Evolutionary conservation across 2,888 invertebrate genomes (phyloP), one percentile per base, ranked within the genome.

Genomic region (Diplolepis rosae): DNA sequence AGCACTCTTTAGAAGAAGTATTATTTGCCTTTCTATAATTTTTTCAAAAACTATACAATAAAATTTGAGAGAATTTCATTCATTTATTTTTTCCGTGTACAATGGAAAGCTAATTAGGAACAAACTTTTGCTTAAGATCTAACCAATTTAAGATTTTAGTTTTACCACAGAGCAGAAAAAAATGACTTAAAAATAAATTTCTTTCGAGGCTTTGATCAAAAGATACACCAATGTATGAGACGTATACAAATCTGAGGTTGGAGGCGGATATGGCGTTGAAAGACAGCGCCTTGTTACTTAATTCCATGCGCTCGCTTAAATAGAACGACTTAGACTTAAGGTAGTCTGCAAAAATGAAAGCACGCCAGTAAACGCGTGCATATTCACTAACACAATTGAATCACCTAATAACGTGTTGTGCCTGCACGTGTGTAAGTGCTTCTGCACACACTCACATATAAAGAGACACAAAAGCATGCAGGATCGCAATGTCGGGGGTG

Each of bases 401-500:
- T 61, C n/a, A 42, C 39, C 39, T n/a, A 61, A 32, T 18, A 39
- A 61, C 39, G n/a, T 61, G 24, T 61, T 48, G 52, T 54, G 65
- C 24, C 42, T 51, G 27, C 65, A 32, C 22, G 28, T 11, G 15
- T 39, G 66, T 15, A 52, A 65, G 77, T 70, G 75, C 77, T 73
- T 72, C 73, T 73, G 51, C 71, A 69, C 72, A 77, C 77, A 72
- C 76, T 70, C 75, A 69, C 66, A 69, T 66, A 50, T 13, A 15
- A 22, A 66, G 66, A 28, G 52, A 32, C 70, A 67, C 32, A 65
- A 50, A 68, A 68, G 39, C 28, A 56, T 48, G 22, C 61, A 68
- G 76, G 80, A 81, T 82, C 82, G 83, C 84, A 80, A 85, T 81
- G 83, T 85, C 85, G 86, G 85, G 87, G 87, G 86, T 86, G 87